Percentiles rank a stretch among this genome's conserved stretches.
Evolutionary conservation across 2,113 vertebrate genomes (phyloP).

Genomic region (Microtus oregoni): DNA sequence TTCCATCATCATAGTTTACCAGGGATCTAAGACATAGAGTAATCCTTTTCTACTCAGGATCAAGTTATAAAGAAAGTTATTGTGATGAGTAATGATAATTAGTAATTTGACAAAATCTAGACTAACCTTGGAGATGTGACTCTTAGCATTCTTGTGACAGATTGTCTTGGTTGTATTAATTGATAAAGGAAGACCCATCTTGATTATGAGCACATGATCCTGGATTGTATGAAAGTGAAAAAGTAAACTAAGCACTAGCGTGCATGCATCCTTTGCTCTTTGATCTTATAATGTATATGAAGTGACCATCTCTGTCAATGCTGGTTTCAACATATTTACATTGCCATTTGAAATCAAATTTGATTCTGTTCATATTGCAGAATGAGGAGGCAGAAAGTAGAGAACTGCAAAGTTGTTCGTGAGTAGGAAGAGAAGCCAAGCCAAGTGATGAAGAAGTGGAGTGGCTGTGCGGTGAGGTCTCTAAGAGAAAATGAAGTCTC

Average conservation of each 20-base stretch:
- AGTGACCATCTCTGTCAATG: neutral
- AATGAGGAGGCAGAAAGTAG: neutral
- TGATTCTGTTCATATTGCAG: neutral
- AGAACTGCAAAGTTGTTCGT: neutral
- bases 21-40: neutral
- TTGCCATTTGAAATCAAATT: neutral
- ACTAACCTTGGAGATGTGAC: neutral
- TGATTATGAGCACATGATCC: neutral
- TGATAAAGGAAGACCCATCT: neutral
- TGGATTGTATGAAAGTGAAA: neutral
- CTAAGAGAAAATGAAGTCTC: neutral
- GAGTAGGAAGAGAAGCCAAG: neutral
- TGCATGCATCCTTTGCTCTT: neutral
- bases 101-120: neutral
- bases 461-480: neutral
- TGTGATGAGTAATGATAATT: neutral
- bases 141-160: neutral
- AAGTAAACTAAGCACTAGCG: neutral
- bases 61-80: neutral
- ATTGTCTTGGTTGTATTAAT: neutral
- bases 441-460: neutral
- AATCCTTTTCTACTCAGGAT: neutral
- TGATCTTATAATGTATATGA: neutral
- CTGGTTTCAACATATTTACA: neutral
- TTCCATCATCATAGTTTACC: neutral